Percentiles rank a stretch among this genome's conserved stretches.
These are phyloP conservation scores for Plagodis dolabraria DNA, from an alignment of 2,888 invertebrate species.

Conservation along the genomic window DNA sequence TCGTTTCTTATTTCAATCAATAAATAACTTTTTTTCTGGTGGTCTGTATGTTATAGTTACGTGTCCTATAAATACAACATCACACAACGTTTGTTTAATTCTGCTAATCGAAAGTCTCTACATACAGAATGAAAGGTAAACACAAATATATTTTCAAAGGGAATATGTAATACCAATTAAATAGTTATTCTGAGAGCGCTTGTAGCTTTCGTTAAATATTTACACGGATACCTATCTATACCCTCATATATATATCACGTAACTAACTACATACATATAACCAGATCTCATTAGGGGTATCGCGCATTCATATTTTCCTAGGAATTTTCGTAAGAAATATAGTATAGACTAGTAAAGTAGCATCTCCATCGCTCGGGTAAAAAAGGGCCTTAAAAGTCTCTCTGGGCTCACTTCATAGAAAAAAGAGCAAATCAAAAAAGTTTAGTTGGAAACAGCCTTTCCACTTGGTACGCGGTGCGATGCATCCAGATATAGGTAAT, in stretches of 20 bases:
- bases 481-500: too few relatives aligned
- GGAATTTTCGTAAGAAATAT: background rate
- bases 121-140: constrained; percentile 7
- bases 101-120: constrained; percentile 4
- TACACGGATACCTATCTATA: constrained; percentile 1
- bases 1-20: too few relatives aligned
- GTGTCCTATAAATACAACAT: background rate
- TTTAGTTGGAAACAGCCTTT: too few relatives aligned
- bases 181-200: constrained; percentile 8
- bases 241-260: constrained; percentile 1
- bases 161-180: constrained; percentile 11
- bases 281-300: background rate
- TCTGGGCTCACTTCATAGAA: too few relatives aligned
- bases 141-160: constrained; percentile 10
- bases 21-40: too few relatives aligned
- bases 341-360: too few relatives aligned
- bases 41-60: background rate
- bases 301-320: background rate
- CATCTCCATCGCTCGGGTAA: too few relatives aligned
- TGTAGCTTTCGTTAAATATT: constrained; percentile 8
- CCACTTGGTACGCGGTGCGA: too few relatives aligned
- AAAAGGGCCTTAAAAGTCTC: too few relatives aligned
- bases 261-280: background rate
- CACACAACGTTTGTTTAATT: background rate
- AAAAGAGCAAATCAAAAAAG: too few relatives aligned